phyloP scores from a whole-genome alignment of 2,797 vertebrate species.

The Loriculus beryllinus region DNA sequence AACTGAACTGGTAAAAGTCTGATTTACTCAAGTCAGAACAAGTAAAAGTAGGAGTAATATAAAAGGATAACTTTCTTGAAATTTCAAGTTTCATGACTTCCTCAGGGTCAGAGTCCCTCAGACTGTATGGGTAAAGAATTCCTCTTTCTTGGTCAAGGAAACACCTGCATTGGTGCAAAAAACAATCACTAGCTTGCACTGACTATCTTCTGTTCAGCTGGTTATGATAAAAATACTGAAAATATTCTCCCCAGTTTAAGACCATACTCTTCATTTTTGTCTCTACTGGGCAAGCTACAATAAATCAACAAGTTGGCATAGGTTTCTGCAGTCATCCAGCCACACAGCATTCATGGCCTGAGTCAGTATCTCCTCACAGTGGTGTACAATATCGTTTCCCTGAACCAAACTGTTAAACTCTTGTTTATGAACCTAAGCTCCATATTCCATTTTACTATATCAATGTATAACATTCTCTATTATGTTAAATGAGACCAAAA shows the following conservation, averaged over 20 bases:
- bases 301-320: not conserved
- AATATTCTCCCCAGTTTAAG: not conserved
- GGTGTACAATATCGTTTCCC: not conserved
- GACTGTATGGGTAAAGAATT: not conserved
- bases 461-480: not conserved
- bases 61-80: not conserved
- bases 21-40: not conserved
- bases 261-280: fast-evolving
- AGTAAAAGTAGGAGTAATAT: not conserved
- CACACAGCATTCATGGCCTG: not conserved
- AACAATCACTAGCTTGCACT: not conserved
- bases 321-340: not conserved
- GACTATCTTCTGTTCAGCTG: not conserved
- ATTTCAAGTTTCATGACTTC: not conserved
- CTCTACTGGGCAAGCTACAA: not conserved
- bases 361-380: not conserved
- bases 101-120: not conserved
- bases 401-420: not conserved
- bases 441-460: not conserved
- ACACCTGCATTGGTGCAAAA: not conserved
- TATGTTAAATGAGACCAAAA: not conserved
- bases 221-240: not conserved
- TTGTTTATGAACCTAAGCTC: not conserved
- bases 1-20: not conserved
- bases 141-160: not conserved